These are phyloP conservation scores for Clarias pachynema DNA, from an alignment of 2,797 vertebrate genomes.

Conservation along the genomic window DNA sequence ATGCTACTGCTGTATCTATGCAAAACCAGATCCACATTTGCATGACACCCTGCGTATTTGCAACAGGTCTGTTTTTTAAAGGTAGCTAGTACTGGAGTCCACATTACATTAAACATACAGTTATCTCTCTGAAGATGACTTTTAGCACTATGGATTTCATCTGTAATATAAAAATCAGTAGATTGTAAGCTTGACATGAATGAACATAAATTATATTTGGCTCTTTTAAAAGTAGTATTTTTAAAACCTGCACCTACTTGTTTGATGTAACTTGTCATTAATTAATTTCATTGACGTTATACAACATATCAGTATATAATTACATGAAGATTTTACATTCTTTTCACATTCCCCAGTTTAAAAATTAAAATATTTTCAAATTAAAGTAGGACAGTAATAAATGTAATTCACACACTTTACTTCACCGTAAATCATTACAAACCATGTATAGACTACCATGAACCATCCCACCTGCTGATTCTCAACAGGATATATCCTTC, in stretches of 20 bases:
- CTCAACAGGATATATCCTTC: not conserved
- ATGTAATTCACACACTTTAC: not conserved
- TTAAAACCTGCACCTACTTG: not conserved
- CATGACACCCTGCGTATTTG: constrained; percentile 53
- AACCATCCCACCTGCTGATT: not conserved
- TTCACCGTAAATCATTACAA: not conserved
- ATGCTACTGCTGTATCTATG: constrained; percentile 39
- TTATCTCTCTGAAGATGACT: not conserved
- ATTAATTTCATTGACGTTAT: not conserved
- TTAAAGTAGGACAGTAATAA: not conserved
- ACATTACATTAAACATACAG: constrained; percentile 7
- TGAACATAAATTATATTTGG: not conserved
- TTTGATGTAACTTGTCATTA: not conserved
- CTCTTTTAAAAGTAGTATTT: not conserved
- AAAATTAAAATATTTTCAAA: not conserved
- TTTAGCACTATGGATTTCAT: not conserved
- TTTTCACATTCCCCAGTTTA: not conserved
- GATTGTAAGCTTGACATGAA: not conserved
- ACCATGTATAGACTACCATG: too few species aligned
- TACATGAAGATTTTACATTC: not conserved
- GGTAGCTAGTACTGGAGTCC: not conserved
- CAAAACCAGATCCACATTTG: constrained; percentile 53
- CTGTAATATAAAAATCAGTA: not conserved
- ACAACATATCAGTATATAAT: not conserved
- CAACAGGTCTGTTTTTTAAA: constrained; percentile 42